Evolutionary conservation across 2,888 invertebrate species (phyloP).

Genomic region (Drosophila recens): DNA sequence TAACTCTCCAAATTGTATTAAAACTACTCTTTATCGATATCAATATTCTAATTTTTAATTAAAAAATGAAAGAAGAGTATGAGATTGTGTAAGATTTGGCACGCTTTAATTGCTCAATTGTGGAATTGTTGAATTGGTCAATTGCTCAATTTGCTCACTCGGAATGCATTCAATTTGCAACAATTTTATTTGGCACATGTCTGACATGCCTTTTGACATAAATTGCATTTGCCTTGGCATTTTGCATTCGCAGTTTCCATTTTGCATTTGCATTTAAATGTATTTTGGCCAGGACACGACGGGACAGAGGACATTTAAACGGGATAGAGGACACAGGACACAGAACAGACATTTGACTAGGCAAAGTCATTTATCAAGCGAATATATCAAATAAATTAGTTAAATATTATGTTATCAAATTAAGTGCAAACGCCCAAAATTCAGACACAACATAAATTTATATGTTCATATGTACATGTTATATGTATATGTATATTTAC

Average conservation of each 20-base stretch:
- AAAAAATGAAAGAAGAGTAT: neutral
- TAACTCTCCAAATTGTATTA: neutral
- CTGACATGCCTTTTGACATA: constrained; percentile 57
- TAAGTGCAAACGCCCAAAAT: constrained; percentile 46
- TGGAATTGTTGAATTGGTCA: constrained; percentile 27
- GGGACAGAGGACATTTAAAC: neutral
- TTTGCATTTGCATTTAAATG: constrained; percentile 33
- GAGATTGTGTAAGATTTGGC: constrained; percentile 18
- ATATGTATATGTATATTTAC: neutral
- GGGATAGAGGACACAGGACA: neutral
- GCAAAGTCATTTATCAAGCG: constrained; percentile 63
- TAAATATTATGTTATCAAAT: constrained; percentile 76
- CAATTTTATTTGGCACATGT: constrained; percentile 63
- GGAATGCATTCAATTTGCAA: constrained; percentile 61
- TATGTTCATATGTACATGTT: neutral
- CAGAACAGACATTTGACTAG: constrained; percentile 16
- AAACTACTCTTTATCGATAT: neutral
- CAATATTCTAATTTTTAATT: neutral
- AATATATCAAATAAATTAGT: constrained; percentile 72
- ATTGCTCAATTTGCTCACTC: constrained; percentile 48
- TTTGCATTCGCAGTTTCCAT: constrained; percentile 23
- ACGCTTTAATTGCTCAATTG: constrained; percentile 38
- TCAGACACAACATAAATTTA: neutral
- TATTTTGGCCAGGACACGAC: neutral
- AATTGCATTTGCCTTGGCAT: constrained; percentile 56